Percentiles rank a stretch among this genome's conserved stretches.
Evolutionary conservation across 2,113 vertebrate species (phyloP).

Genomic region (Macquaria ambigua): DNA sequence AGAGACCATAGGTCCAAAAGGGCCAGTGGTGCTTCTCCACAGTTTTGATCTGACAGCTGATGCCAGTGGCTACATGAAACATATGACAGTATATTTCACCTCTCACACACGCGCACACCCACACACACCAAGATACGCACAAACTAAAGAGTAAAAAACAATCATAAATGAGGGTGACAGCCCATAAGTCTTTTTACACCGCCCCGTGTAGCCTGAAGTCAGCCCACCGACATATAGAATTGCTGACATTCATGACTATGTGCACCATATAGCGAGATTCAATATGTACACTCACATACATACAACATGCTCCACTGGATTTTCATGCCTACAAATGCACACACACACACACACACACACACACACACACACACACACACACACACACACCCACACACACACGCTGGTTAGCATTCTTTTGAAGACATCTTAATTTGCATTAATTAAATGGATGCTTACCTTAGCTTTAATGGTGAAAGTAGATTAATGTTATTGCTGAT

Average conservation of each 20-base stretch:
- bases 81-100: background rate
- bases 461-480: background rate
- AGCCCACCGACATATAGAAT: background rate
- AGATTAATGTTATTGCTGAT: background rate
- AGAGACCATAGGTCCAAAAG: background rate
- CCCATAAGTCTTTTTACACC: background rate
- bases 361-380: background rate
- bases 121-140: background rate
- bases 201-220: background rate
- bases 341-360: background rate
- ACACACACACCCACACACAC: background rate
- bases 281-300: constrained; percentile 29
- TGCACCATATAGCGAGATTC: constrained; percentile 2
- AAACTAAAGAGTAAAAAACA: background rate
- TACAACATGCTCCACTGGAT: constrained; percentile 3
- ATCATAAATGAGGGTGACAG: constrained; percentile 29
- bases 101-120: background rate
- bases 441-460: background rate
- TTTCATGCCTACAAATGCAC: background rate
- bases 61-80: background rate
- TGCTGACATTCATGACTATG: background rate
- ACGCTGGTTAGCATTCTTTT: background rate
- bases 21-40: background rate
- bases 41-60: constrained; percentile 20
- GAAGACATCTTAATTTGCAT: background rate